Conservation (phyloP, 2,113 vertebrate genomes). For the Holacanthus passer region DNA sequence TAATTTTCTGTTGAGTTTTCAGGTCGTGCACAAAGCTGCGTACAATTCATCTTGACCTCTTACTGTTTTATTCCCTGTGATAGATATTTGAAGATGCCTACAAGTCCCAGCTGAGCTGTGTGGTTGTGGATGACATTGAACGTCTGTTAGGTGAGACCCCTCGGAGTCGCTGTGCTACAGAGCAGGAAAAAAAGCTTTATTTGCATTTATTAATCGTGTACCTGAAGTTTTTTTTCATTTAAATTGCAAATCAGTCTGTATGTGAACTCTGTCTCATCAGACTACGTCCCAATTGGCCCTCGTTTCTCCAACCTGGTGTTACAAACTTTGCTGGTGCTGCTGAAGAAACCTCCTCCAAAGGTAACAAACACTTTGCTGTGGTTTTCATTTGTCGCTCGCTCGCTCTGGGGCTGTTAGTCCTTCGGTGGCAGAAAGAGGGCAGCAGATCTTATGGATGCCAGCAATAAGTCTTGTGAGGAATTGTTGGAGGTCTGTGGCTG, state of each 20-base stretch:
- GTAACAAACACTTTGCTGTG: conserved; percentile 76
- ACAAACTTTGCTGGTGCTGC: conserved; percentile 94
- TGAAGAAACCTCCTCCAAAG: conserved; percentile 96
- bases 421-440: conserved; percentile 78
- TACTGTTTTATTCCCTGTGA: conserved; percentile 30
- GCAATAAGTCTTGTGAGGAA: conserved; percentile 36
- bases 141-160: conserved; percentile 90
- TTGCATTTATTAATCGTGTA: no score
- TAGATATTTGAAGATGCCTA: conserved; percentile 98
- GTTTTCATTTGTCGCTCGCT: background rate
- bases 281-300: conserved; percentile 96
- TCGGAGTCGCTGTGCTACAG: background rate
- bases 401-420: conserved; percentile 42
- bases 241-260: background rate
- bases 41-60: background rate
- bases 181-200: no score
- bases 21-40: no score
- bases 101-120: conserved; percentile 98
- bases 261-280: conserved; percentile 72
- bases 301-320: conserved; percentile 97
- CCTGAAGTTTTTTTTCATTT: background rate
- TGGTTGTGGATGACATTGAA: conserved; percentile 97
- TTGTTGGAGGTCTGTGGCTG: conserved; percentile 63
- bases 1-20: background rate
- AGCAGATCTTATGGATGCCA: conserved; percentile 73